Evolutionary conservation across 2,113 vertebrate genomes (phyloP), one percentile per base, ranked within the genome.

Genomic region (Silurus glanis): DNA sequence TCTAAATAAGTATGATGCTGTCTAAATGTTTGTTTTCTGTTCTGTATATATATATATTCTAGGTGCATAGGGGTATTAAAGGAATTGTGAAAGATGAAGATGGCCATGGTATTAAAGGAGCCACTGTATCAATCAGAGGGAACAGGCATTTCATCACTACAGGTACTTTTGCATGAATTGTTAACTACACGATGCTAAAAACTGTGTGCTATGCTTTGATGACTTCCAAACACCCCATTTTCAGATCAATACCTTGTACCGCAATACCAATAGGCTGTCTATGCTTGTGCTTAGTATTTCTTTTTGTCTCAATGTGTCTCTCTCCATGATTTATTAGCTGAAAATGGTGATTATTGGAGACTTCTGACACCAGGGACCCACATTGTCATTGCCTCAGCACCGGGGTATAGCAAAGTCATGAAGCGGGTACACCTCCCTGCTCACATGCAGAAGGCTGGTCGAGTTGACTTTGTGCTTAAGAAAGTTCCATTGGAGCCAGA

Each of bases 31-130:
- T 37, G 37, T 37, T 37, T 37, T 37, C 37, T 37, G 37, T 37
- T 37, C 37, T 37, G 37, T 37, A 37, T 37, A 37, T 80, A 62
- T 93, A 23, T 86, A 21, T 74, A 88, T 89, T 82, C 83, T 91
- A 99, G 98, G 96, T 96, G 84, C 98, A 99, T 88, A 94, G 94
- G 71, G 98, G 98, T 59, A 96, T 98, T 79, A 99, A 98, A 92
- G 98, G 98, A 0, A 94, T 97, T 76, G 96, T 99, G 47, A 96
- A 94, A 88, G 96, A 98, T 82, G 95, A 95, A 85, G 95, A 95
- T 19, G 96, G 96, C 66, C 96, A 96, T 64, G 95, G 94, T 2
- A 96, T 99, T 89, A 95, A 96, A 92, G 97, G 96, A 13, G 97
- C 96, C 5, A 95, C 92, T 0, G 93, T 99, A 89, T 97, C 97